phyloP scores from a whole-genome alignment of 2,113 vertebrate species.

The Galeopterus variegatus region DNA sequence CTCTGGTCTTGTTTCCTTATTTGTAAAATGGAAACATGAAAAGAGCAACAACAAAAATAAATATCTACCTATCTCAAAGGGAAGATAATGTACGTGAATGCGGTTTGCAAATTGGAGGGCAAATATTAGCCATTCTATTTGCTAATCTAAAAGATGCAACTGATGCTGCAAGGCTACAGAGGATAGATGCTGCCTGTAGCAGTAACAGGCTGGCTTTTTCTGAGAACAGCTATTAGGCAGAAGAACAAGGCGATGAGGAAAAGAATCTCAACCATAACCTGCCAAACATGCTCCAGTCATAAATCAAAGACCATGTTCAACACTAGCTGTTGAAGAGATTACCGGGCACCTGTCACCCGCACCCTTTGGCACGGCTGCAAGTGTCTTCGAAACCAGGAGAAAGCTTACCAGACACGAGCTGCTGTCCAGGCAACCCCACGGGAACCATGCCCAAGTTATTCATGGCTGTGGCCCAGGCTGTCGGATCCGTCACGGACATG shows the following conservation, averaged over 20 bases:
- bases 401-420: constrained; percentile 94
- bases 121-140: background rate
- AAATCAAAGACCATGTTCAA: background rate
- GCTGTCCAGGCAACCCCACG: constrained; percentile 94
- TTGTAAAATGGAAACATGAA: background rate
- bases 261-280: background rate
- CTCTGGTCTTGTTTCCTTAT: background rate
- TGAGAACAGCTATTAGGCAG: background rate
- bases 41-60: background rate
- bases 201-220: background rate
- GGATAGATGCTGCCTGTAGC: rapidly evolving
- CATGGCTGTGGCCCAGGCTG: constrained; percentile 97
- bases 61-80: too few species aligned
- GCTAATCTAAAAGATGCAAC: background rate
- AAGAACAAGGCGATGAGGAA: background rate
- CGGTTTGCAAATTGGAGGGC: background rate
- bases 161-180: background rate
- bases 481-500: constrained; percentile 93
- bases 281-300: background rate
- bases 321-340: background rate
- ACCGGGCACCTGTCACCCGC: constrained; percentile 38
- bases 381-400: constrained; percentile 15
- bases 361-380: background rate
- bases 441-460: constrained; percentile 97
- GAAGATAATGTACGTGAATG: background rate